Conservation (phyloP, 1,140 invertebrate species). For the Nasonia vitripennis region DNA sequence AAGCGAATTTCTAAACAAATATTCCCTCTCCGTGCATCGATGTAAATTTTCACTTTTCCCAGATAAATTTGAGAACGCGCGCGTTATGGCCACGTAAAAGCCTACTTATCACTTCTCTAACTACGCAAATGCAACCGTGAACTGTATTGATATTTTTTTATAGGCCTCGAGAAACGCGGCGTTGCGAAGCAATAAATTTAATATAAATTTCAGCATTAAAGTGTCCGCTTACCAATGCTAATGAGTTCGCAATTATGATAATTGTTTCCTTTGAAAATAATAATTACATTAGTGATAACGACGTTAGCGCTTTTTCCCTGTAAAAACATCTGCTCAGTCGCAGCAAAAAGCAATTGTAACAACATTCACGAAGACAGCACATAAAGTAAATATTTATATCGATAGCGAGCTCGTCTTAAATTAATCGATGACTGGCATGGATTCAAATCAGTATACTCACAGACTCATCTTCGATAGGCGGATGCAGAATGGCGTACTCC, state of each 20-base stretch:
- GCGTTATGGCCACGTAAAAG: background rate
- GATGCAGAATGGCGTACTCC: constrained; percentile 69
- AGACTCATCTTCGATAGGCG: constrained; percentile 69
- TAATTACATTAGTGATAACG: no score
- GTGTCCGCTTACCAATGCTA: background rate
- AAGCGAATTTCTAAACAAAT: background rate
- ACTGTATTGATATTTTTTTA: background rate
- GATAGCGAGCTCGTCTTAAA: background rate
- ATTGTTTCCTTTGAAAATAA: no score
- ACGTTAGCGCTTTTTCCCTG: background rate
- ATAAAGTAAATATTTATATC: constrained; percentile 5
- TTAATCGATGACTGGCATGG: background rate
- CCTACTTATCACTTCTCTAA: background rate
- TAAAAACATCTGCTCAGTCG: background rate
- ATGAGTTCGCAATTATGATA: background rate
- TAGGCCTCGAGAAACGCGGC: background rate
- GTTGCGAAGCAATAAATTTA: no score
- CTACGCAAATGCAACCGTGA: background rate
- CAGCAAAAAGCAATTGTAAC: no score
- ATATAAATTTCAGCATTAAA: background rate
- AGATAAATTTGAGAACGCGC: background rate
- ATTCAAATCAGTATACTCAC: constrained; percentile 53
- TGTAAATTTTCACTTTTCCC: background rate
- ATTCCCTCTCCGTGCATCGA: background rate
- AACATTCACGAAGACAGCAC: background rate